Base-by-base conservation (phyloP, 2,888 invertebrate genomes). In the Aspidapion aeneum region DNA sequence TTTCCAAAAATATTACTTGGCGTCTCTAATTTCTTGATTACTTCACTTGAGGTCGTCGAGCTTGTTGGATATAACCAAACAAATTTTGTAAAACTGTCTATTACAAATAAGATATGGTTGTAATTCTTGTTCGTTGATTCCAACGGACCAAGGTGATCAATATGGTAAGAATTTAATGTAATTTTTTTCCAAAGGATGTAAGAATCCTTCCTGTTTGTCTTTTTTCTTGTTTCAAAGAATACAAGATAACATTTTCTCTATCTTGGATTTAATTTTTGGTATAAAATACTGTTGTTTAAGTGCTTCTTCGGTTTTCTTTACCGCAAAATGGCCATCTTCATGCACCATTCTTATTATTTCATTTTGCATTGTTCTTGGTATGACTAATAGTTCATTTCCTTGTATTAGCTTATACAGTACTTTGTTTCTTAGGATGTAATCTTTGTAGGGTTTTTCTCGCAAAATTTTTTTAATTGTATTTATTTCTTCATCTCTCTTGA, bases 41-140 rank as follows among this genome's bases (percentile, higher is more conserved):
- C 70, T 63, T 74, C 74, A 50, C 65, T 65, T 0, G 70, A 57
- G 1, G 63, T 66, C 0, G 72, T 74, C 1, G 73, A 65, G 56
- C 72, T 74, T 0, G 71, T 72, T 0, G 74, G 70, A 63, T 76
- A 75, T 17, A 62, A 17, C 22, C 1, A 75, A 54, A 74, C 72
- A 60, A 74, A 77, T 61, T 77, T 76, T 0, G 74, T 68, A 59
- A 75, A 77, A 1, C 61, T 71, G 57, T 78, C 77, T 2, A 75
- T 63, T 0, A 76, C 67, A 1, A 66, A 73, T 5, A 77, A 70
- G 16, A 77, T 65, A 60, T 75, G 65, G 21, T 69, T 66, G 58
- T 74, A 74, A 18, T 66, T 65, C 60, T 75, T 75, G 17, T 68
- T 64, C 1, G 74, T 76, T 18, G 70, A 61, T 1, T 65, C 60